phyloP scores from a whole-genome alignment of 1,140 invertebrate species.

The Aphis craccivora region DNA sequence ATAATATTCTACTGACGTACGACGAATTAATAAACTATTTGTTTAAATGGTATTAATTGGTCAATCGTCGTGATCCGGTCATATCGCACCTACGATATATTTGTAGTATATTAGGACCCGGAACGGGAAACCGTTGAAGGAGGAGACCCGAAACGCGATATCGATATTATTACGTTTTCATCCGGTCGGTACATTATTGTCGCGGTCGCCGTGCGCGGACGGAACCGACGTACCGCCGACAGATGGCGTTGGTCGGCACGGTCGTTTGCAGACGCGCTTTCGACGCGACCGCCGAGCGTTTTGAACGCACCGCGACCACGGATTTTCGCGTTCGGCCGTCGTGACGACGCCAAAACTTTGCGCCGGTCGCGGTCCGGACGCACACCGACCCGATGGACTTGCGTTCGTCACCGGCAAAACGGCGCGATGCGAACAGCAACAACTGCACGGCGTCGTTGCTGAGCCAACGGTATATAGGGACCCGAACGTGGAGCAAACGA shows the following conservation, averaged over 20 bases:
- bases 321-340: fast-evolving
- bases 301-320: not conserved
- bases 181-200: not conserved
- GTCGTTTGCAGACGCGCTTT: not conserved
- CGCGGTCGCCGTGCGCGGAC: no score
- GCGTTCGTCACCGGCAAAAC: not conserved
- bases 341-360: not conserved
- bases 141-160: not conserved
- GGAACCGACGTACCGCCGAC: not conserved
- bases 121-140: not conserved
- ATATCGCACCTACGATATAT: not conserved
- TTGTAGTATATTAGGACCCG: no score
- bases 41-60: not conserved
- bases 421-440: not conserved
- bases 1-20: no score
- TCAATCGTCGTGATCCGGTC: no score
- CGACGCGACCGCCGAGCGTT: not conserved
- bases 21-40: not conserved
- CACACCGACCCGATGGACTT: not conserved
- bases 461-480: not conserved
- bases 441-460: not conserved
- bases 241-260: not conserved
- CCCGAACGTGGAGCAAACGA: fast-evolving
- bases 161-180: no score
- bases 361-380: not conserved